Conservation (phyloP, 2,797 vertebrate genomes). For the Holocentrus rufus region DNA sequence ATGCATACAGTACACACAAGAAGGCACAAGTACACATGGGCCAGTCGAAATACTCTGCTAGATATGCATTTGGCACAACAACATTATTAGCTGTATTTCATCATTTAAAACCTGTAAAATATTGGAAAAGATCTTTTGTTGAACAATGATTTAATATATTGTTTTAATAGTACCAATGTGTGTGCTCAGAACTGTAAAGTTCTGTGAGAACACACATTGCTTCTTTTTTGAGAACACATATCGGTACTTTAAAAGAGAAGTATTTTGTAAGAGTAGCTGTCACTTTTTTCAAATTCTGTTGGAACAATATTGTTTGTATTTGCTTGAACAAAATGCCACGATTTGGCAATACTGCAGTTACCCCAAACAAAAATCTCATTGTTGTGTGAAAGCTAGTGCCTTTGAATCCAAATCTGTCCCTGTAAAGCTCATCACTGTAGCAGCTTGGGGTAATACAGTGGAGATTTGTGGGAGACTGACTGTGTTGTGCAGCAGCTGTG, state of each 20-base stretch:
- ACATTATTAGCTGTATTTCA: not conserved
- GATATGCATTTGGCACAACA: not conserved
- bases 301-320: not conserved
- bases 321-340: not conserved
- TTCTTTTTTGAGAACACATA: too few relatives aligned
- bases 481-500: not conserved
- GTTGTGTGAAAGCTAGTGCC: not conserved
- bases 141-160: too few relatives aligned
- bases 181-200: not conserved
- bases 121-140: not conserved
- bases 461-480: not conserved
- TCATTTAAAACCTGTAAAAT: not conserved
- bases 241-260: too few relatives aligned
- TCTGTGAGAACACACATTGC: not conserved
- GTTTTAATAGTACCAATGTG: not conserved
- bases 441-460: conserved; percentile 12
- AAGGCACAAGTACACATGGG: not conserved
- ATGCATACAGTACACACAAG: conserved; percentile 3
- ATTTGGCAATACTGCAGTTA: not conserved
- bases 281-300: too few relatives aligned
- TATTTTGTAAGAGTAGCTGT: too few relatives aligned
- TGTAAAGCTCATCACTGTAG: not conserved
- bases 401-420: not conserved
- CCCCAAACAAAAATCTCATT: not conserved
- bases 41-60: conserved; percentile 2